Evolutionary conservation across 2,797 vertebrate species (phyloP).

Genomic region (Hephaestus fuliginosus): DNA sequence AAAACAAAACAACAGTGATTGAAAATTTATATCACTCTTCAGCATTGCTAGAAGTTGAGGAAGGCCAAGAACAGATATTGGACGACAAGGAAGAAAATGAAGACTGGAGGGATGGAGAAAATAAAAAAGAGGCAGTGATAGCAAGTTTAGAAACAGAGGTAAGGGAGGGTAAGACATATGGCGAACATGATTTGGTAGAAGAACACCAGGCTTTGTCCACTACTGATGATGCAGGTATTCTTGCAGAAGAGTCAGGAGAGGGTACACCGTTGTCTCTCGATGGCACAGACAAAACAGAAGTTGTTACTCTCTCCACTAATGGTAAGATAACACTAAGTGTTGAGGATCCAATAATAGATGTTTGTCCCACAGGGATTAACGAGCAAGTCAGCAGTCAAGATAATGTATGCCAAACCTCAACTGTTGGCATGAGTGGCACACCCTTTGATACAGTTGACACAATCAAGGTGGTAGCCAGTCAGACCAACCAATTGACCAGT

Average conservation of each 20-base stretch:
- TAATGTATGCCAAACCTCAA: slow-evolving; percentile 14
- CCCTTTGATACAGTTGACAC: not conserved
- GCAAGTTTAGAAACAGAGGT: not conserved
- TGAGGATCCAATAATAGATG: slow-evolving; percentile 5
- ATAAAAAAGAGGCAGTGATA: not conserved
- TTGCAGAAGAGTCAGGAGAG: slow-evolving; percentile 1
- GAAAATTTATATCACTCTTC: not conserved
- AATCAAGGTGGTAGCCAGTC: not conserved
- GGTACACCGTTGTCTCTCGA: not conserved
- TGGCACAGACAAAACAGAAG: not conserved
- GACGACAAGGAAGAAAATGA: slow-evolving; percentile 11
- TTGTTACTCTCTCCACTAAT: not conserved
- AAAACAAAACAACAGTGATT: not conserved
- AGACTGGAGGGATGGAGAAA: not conserved
- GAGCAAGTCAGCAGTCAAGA: slow-evolving; percentile 7
- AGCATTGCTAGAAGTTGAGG: not conserved
- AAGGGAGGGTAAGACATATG: not conserved
- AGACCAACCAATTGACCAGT: not conserved
- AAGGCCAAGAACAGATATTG: not conserved
- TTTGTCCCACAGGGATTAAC: not conserved
- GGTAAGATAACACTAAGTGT: not conserved
- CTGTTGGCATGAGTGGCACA: not conserved
- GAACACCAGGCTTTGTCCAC: not conserved
- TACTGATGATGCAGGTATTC: not conserved
- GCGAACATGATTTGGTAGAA: not conserved